phyloP scores from a whole-genome alignment of 2,797 vertebrate species.

The Perdix hodgsoniae region DNA sequence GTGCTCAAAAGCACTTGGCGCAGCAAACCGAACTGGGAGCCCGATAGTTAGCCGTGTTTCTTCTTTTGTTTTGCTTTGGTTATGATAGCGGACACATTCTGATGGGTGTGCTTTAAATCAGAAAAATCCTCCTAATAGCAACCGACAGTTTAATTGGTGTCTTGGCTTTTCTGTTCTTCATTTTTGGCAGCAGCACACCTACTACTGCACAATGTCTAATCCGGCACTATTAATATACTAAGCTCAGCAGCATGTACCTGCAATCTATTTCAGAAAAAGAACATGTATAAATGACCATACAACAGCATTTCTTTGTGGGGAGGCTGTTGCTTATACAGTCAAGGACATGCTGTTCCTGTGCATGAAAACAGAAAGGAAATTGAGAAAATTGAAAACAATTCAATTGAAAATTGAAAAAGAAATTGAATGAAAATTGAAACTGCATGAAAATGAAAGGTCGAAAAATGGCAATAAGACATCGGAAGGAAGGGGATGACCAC shows the following conservation, averaged over 20 bases:
- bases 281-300: neutral
- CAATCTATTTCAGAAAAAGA: neutral
- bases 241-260: neutral
- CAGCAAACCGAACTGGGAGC: neutral
- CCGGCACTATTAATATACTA: neutral
- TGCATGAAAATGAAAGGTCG: neutral
- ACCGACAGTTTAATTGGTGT: constrained; percentile 25
- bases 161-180: neutral
- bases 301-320: neutral
- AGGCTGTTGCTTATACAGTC: neutral
- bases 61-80: neutral
- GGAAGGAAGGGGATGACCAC: neutral
- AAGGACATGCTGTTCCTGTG: neutral
- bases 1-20: neutral
- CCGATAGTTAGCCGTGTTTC: neutral
- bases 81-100: neutral
- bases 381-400: neutral
- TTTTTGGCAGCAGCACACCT: constrained; percentile 32
- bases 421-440: neutral
- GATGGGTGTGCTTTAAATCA: constrained; percentile 41
- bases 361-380: neutral
- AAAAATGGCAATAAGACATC: neutral
- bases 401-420: neutral
- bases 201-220: neutral
- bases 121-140: constrained; percentile 17